Evolutionary conservation across 2,888 invertebrate genomes (phyloP).

Genomic region (Litoditis marina): DNA sequence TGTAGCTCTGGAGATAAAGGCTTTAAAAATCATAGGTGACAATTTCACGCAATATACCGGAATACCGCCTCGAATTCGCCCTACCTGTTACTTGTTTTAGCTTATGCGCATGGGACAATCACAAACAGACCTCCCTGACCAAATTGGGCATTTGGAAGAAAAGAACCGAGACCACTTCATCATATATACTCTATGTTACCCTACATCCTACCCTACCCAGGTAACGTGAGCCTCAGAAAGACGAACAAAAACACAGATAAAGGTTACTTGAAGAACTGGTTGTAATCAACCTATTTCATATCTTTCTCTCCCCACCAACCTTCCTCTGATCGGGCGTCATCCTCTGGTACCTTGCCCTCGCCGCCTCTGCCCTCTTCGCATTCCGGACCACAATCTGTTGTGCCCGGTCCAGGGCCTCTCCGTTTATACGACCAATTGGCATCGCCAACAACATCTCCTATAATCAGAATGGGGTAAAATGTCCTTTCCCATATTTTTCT

Average conservation of each 20-base stretch:
- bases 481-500: too few relatives aligned
- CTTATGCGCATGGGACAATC: too few relatives aligned
- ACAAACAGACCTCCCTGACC: too few relatives aligned
- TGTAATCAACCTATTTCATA: too few relatives aligned
- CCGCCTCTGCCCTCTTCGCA: slow-evolving; percentile 59
- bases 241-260: not conserved
- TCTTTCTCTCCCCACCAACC: slow-evolving; percentile 14
- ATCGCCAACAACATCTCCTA: slow-evolving; percentile 56
- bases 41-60: too few relatives aligned
- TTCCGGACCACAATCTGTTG: slow-evolving; percentile 60
- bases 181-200: too few relatives aligned
- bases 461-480: not conserved
- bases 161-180: not conserved
- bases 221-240: not conserved
- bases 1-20: slow-evolving; percentile 47
- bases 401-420: slow-evolving; percentile 58
- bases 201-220: too few relatives aligned
- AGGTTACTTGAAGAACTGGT: not conserved
- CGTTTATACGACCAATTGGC: slow-evolving; percentile 60
- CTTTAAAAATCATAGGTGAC: too few relatives aligned
- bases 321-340: slow-evolving; percentile 60
- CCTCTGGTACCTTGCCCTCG: slow-evolving; percentile 55
- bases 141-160: too few relatives aligned
- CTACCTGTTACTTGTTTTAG: too few relatives aligned
- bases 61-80: too few relatives aligned